A percentile compares a stretch with the other conserved stretches of the same genome.
Evolutionary conservation across 2,113 vertebrate species (phyloP).

Genomic region (Phasianus colchicus): DNA sequence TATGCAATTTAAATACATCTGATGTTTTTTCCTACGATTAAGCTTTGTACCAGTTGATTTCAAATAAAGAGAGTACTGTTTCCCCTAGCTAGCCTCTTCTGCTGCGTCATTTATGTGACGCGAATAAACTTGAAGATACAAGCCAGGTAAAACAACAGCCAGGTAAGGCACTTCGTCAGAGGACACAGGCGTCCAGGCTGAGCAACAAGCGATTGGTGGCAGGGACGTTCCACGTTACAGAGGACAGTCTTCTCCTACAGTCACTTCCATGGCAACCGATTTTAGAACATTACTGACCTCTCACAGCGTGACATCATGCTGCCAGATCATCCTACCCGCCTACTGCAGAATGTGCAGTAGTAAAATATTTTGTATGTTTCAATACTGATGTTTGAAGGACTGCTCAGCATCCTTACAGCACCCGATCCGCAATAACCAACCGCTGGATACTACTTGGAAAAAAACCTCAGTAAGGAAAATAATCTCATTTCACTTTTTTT

Average conservation of each 20-base stretch:
- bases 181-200: constrained; percentile 54
- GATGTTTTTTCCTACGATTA: not conserved
- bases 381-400: constrained; percentile 34
- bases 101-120: not conserved
- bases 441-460: constrained; percentile 20
- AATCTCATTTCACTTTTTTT: not conserved
- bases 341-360: constrained; percentile 14
- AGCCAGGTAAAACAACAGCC: constrained; percentile 67
- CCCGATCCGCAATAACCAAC: constrained; percentile 33
- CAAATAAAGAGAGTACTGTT: constrained; percentile 6
- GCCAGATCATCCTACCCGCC: not conserved
- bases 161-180: constrained; percentile 82
- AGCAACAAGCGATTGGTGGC: constrained; percentile 2
- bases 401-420: constrained; percentile 28
- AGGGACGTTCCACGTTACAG: not conserved
- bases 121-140: constrained; percentile 56
- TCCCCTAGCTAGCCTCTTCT: not conserved
- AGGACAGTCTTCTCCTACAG: not conserved
- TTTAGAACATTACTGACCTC: not conserved
- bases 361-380: not conserved
- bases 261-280: not conserved
- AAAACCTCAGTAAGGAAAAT: constrained; percentile 59
- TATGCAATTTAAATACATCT: not conserved
- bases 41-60: not conserved
- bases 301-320: not conserved